A percentile compares a stretch with the other conserved stretches of the same genome.
phyloP scores from a whole-genome alignment of 92 coral and sea anemone species.

The Isaurus tuberculatus region DNA sequence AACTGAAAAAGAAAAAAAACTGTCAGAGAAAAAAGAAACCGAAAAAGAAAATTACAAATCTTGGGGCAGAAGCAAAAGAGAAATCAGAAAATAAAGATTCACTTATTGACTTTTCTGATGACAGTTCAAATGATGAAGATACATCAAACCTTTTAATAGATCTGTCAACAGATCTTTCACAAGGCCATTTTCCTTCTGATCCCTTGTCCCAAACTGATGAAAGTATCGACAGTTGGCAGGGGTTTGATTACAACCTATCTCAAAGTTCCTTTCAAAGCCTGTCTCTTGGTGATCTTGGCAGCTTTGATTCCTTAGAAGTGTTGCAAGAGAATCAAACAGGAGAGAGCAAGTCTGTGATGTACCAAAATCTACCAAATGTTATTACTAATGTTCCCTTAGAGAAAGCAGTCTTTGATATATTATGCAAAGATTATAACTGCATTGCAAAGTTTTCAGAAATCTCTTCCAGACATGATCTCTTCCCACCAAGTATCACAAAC shows the following conservation, averaged over 20 bases:
- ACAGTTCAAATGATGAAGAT: conserved; percentile 28
- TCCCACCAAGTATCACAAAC: conserved; percentile 51
- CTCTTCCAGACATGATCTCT: conserved; percentile 46
- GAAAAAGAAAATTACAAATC: not conserved
- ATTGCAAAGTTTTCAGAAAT: conserved; percentile 46
- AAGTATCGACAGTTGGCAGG: not conserved
- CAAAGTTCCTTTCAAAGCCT: conserved; percentile 21
- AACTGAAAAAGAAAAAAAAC: conserved; percentile 3
- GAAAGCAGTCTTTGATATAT: conserved; percentile 58
- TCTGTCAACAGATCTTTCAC: conserved; percentile 10
- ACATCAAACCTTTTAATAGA: conserved; percentile 29
- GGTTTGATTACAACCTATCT: not conserved
- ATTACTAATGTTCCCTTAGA: not conserved
- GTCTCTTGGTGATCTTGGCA: conserved; percentile 16
- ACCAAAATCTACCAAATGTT: not conserved
- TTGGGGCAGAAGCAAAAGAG: not conserved
- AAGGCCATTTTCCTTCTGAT: not conserved
- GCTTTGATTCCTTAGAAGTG: not conserved
- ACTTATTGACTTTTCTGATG: conserved; percentile 36
- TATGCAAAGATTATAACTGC: conserved; percentile 57
- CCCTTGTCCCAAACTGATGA: not conserved
- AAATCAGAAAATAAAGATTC: not conserved
- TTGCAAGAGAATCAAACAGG: not conserved
- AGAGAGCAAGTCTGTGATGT: not conserved
- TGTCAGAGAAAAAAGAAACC: not conserved